These are phyloP conservation scores for Forficula auricularia DNA, from an alignment of 1,140 invertebrate species.

Conservation along the genomic window DNA sequence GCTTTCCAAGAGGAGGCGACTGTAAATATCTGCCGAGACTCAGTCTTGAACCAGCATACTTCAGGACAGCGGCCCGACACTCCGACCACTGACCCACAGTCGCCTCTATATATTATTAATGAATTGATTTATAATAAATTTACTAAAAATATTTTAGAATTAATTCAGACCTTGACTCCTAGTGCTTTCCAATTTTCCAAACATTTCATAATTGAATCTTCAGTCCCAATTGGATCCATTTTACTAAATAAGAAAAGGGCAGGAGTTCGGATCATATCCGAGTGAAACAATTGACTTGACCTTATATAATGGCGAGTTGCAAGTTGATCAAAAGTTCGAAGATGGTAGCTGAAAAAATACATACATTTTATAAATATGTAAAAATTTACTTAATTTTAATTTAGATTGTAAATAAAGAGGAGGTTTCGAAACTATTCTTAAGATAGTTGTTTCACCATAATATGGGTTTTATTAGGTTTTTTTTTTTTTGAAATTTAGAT, in stretches of 20 bases:
- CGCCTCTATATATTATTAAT: neutral
- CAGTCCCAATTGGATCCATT: slow-evolving; percentile 59
- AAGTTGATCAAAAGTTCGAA: slow-evolving; percentile 55
- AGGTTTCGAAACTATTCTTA: too few species aligned
- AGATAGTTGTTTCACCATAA: too few species aligned
- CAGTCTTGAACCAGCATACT: too few species aligned
- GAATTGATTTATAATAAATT: neutral
- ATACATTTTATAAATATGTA: neutral
- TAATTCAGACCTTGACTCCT: slow-evolving; percentile 38
- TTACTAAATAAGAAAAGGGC: slow-evolving; percentile 64
- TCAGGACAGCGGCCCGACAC: too few species aligned
- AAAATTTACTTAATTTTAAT: neutral
- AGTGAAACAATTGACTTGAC: slow-evolving; percentile 66
- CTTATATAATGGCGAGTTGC: slow-evolving; percentile 64
- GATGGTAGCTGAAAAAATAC: slow-evolving; percentile 38
- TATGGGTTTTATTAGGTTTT: too few species aligned
- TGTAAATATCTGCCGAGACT: too few species aligned
- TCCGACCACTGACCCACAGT: too few species aligned
- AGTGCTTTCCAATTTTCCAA: slow-evolving; percentile 44
- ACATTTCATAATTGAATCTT: slow-evolving; percentile 45
- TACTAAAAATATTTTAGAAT: neutral
- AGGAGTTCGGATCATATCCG: slow-evolving; percentile 47
- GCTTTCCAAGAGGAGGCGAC: too few species aligned
- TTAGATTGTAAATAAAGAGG: too few species aligned
- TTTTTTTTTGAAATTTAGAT: too few species aligned